Evolutionary conservation across 1,140 invertebrate genomes (phyloP).

Genomic region (Manduca sexta): DNA sequence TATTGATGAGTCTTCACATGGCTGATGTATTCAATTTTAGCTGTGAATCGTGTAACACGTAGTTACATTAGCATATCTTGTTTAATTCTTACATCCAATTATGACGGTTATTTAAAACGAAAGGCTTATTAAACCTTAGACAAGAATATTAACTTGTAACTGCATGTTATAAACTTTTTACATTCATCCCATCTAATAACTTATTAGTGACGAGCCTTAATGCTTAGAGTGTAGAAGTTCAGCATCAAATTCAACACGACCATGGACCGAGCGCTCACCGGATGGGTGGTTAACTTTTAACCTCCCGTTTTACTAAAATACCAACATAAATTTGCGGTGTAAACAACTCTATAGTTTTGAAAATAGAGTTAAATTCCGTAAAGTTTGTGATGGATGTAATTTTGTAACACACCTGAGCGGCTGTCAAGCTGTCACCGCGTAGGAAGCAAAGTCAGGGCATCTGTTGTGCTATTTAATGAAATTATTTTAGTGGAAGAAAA

Average conservation of each 20-base stretch:
- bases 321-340: background rate
- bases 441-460: conserved; percentile 27
- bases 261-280: conserved; percentile 25
- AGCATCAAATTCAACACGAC: conserved; percentile 9
- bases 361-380: conserved; percentile 2
- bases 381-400: background rate
- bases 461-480: conserved; percentile 40
- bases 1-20: too few relatives aligned
- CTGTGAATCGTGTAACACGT: too few relatives aligned
- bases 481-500: conserved; percentile 32
- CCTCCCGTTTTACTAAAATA: conserved; percentile 17
- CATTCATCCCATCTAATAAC: too few relatives aligned
- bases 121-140: too few relatives aligned
- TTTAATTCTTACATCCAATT: too few relatives aligned
- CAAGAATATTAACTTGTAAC: too few relatives aligned
- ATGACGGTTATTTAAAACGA: too few relatives aligned
- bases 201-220: too few relatives aligned
- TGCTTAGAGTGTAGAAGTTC: too few relatives aligned
- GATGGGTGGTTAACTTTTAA: conserved; percentile 39
- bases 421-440: conserved; percentile 42
- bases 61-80: too few relatives aligned
- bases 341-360: conserved; percentile 2
- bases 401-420: conserved; percentile 4
- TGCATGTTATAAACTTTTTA: too few relatives aligned
- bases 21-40: too few relatives aligned